A percentile compares a stretch with the other conserved stretches of the same genome.
Evolutionary conservation across 1,140 invertebrate species (phyloP).

Genomic region (Schlechtendalia chinensis): DNA sequence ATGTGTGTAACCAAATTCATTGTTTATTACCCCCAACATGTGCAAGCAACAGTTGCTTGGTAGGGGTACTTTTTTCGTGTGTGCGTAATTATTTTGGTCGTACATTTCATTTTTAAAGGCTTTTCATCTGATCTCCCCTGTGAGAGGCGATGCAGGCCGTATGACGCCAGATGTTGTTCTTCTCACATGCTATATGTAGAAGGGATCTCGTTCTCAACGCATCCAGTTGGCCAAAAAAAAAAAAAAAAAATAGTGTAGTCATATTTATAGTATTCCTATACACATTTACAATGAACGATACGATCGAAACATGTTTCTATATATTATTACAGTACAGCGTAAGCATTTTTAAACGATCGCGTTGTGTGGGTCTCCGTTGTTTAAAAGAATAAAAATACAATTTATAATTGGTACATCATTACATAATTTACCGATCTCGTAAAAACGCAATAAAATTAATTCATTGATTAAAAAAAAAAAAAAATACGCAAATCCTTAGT

Average conservation of each 20-base stretch:
- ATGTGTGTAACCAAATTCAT: constrained; percentile 34
- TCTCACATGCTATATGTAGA: constrained; percentile 9
- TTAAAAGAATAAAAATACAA: background rate
- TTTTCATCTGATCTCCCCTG: constrained; percentile 44
- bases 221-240: constrained; percentile 42
- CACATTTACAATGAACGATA: background rate
- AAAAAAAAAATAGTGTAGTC: constrained; percentile 2
- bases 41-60: constrained; percentile 45
- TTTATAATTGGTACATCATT: background rate
- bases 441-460: too few relatives aligned
- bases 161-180: constrained; percentile 44
- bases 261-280: constrained; percentile 35
- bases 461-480: too few relatives aligned
- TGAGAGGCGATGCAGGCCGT: constrained; percentile 19
- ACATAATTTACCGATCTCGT: background rate
- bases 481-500: too few relatives aligned
- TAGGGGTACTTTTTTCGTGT: constrained; percentile 47
- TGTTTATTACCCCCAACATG: constrained; percentile 34
- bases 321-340: background rate
- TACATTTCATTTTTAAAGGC: constrained; percentile 31
- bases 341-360: background rate
- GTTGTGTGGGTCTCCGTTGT: background rate
- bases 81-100: constrained; percentile 21
- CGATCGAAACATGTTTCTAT: background rate
- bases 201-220: constrained; percentile 23